Evolutionary conservation across 2,888 invertebrate species (phyloP), one percentile per base, ranked within the genome.

Genomic region (Epirrhoe alternata): DNA sequence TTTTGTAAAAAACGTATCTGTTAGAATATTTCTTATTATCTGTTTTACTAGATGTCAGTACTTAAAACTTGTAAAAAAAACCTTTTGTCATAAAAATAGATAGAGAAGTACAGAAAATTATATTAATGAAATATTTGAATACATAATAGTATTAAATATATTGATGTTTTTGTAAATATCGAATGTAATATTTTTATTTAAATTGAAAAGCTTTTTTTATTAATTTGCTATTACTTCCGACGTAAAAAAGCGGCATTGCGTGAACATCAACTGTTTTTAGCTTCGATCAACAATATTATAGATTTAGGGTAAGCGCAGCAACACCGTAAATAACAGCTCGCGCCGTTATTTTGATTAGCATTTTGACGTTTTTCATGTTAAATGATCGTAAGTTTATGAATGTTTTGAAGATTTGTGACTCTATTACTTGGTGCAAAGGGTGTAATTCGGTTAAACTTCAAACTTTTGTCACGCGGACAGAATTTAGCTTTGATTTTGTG

Each of bases 21-120:
- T 68, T 68, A 75, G 58, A 66, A 70, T 61, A 61, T 80, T 81
- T 81, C 78, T 81, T 79, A 78, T 70, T 81, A 74, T 83, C 77
- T 80, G 76, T 83, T 86, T 84, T 85, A 85, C 82, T 86, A 85
- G 83, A 83, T 82, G 84, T 86, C 83, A 78, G 88, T 89, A 89
- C 89, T 88, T 89, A 89, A 89, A 81, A 77, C 74, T 79, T 84
- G 78, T 82, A 85, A 24, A 24, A 79, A 81, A 82, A 71, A 70
- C 76, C 77, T 82, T 83, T 86, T 84, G 77, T 80, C 75, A 72
- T 81, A 80, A 73, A 42, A 81, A 67, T 72, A 83, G 79, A 85
- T 86, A 87, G 83, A 84, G 70, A 75, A 82, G 79, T 87, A 86
- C 83, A 84, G 80, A 84, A 82, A 79, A 80, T 77, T 80, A 82